A percentile compares a stretch with the other conserved stretches of the same genome.
These are phyloP conservation scores for Adineta ricciae DNA, from an alignment of 2,888 invertebrate genomes.

Conservation along the genomic window DNA sequence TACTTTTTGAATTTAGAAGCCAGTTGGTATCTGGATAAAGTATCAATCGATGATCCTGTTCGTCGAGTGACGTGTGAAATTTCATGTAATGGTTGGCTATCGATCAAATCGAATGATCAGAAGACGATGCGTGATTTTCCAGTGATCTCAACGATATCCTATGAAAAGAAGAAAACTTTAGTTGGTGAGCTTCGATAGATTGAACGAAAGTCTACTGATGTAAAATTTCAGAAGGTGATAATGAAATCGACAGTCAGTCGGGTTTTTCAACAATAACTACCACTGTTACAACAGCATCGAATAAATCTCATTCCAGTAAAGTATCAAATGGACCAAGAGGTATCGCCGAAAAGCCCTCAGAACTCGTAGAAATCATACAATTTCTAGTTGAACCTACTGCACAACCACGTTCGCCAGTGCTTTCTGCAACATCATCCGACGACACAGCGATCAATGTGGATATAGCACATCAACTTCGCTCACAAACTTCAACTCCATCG, in stretches of 20 bases:
- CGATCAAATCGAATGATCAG: neutral
- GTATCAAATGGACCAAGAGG: neutral
- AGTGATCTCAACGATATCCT: neutral
- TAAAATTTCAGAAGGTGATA: neutral
- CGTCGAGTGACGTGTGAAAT: neutral
- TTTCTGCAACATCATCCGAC: neutral
- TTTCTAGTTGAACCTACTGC: neutral
- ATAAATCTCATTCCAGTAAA: neutral
- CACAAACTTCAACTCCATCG: neutral
- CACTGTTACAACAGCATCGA: neutral
- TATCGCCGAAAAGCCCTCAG: neutral
- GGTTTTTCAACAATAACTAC: neutral
- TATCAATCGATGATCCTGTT: slow-evolving; percentile 11
- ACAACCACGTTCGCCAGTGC: neutral
- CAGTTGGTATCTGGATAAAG: neutral
- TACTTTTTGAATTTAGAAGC: neutral
- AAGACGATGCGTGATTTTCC: neutral
- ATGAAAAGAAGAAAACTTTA: neutral
- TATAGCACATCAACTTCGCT: neutral
- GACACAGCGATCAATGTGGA: neutral
- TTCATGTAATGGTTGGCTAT: slow-evolving; percentile 6
- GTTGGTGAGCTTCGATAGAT: neutral
- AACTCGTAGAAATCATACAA: neutral
- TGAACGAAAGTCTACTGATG: too few relatives aligned
- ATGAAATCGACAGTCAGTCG: slow-evolving; percentile 1